phyloP scores from a whole-genome alignment of 2,888 invertebrate genomes.

The Oxytorus armatus region DNA sequence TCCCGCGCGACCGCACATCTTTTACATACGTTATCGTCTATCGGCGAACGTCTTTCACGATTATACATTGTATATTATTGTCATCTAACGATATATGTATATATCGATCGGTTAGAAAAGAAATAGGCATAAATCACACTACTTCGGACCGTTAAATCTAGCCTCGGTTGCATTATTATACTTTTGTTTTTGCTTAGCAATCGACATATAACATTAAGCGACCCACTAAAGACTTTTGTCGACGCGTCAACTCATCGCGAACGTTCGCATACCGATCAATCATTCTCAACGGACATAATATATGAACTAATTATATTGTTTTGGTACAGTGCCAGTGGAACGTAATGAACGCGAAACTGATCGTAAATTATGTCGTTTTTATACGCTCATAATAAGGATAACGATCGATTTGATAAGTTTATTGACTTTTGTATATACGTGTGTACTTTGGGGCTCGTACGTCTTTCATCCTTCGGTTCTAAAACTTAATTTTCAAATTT shows the following conservation, averaged over 20 bases:
- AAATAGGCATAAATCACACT: too few species aligned
- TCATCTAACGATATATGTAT: too few species aligned
- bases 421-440: constrained; percentile 3
- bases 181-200: too few species aligned
- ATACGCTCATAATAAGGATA: constrained; percentile 4
- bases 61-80: not conserved
- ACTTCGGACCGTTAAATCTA: too few species aligned
- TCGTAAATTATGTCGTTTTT: constrained; percentile 14
- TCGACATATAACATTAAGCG: not conserved
- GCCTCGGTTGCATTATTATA: too few species aligned
- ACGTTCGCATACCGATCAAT: constrained; percentile 2
- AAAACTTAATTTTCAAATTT: too few species aligned
- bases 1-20: constrained; percentile 30
- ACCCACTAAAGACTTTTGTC: constrained; percentile 21
- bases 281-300: constrained; percentile 9
- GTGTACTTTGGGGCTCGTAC: not conserved
- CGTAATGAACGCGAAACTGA: constrained; percentile 22
- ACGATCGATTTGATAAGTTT: constrained; percentile 25
- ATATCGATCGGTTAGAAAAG: too few species aligned
- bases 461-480: too few species aligned
- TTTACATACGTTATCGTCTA: constrained; percentile 37
- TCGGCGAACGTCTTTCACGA: too few species aligned
- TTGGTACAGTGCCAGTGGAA: not conserved
- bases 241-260: not conserved
- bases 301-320: constrained; percentile 7